Percentiles rank a stretch among this genome's conserved stretches.
Conservation (phyloP, 2,888 invertebrate genomes). For the Cantharis rustica region DNA sequence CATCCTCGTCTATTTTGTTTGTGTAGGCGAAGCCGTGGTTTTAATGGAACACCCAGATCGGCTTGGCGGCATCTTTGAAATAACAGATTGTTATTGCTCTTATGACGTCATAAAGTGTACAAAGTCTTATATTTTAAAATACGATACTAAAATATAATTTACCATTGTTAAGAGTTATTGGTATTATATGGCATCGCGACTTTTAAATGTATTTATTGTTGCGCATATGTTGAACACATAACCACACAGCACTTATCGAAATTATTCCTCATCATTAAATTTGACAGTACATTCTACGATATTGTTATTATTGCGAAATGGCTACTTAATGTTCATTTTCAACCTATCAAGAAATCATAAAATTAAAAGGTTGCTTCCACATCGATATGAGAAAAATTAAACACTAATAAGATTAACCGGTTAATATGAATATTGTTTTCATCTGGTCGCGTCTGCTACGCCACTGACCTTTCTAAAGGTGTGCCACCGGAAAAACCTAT, state of each 20-base stretch:
- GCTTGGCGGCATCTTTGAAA: slow-evolving; percentile 55
- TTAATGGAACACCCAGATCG: slow-evolving; percentile 57
- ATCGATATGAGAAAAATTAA: neutral
- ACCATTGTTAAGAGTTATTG: slow-evolving; percentile 14
- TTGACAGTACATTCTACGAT: neutral
- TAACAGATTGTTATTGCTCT: slow-evolving; percentile 40
- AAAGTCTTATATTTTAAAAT: neutral
- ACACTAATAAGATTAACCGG: neutral
- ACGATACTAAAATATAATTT: slow-evolving; percentile 21
- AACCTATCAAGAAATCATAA: neutral
- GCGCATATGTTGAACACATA: neutral
- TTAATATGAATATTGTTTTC: neutral
- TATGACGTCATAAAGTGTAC: slow-evolving; percentile 42
- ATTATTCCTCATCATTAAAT: neutral
- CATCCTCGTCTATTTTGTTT: slow-evolving; percentile 18
- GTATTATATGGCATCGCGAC: neutral
- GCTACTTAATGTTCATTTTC: neutral
- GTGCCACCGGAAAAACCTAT: neutral
- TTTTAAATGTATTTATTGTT: neutral
- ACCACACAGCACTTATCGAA: neutral
- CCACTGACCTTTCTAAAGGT: neutral
- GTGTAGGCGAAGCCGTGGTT: slow-evolving; percentile 51
- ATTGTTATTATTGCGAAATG: neutral
- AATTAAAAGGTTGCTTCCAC: neutral
- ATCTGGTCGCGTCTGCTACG: neutral